A percentile compares a stretch with the other conserved stretches of the same genome.
phyloP scores from a whole-genome alignment of 2,797 vertebrate genomes.

The Labroides dimidiatus region DNA sequence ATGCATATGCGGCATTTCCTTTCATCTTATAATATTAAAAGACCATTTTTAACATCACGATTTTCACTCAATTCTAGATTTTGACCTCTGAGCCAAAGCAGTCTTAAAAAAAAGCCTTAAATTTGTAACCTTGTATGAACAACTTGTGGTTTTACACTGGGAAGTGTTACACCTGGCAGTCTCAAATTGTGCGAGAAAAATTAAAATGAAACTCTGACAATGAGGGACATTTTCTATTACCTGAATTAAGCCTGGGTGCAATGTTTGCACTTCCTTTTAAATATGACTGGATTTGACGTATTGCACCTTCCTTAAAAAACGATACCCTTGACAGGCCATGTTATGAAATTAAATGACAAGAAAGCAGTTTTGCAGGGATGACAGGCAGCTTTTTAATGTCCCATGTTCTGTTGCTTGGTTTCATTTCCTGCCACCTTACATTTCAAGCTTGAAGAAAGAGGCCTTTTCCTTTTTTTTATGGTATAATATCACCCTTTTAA shows the following conservation, averaged over 20 bases:
- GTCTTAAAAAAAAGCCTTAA: too few species aligned
- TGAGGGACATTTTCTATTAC: constrained; percentile 36
- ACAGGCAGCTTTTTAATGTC: constrained; percentile 24
- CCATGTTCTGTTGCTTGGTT: constrained; percentile 1
- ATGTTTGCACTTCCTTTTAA: neutral
- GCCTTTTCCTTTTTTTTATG: neutral
- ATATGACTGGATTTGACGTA: constrained; percentile 28
- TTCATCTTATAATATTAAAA: too few species aligned
- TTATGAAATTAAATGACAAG: constrained; percentile 18
- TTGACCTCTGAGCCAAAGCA: too few species aligned
- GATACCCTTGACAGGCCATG: too few species aligned
- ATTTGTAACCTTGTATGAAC: too few species aligned
- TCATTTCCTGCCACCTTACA: neutral
- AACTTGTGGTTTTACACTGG: too few species aligned
- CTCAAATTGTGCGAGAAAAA: constrained; percentile 11
- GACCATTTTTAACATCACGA: too few species aligned
- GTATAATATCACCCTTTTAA: neutral
- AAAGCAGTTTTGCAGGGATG: constrained; percentile 18
- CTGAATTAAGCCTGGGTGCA: constrained; percentile 2
- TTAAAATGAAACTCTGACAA: constrained; percentile 11
- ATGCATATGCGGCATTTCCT: too few species aligned
- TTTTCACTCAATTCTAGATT: too few species aligned
- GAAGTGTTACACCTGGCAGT: constrained; percentile 1
- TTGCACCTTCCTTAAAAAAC: neutral
- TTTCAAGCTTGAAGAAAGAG: neutral